Percentiles rank a stretch among this genome's conserved stretches.
These are phyloP conservation scores for Physeter macrocephalus DNA, from an alignment of 2,113 vertebrate genomes.

Conservation along the genomic window DNA sequence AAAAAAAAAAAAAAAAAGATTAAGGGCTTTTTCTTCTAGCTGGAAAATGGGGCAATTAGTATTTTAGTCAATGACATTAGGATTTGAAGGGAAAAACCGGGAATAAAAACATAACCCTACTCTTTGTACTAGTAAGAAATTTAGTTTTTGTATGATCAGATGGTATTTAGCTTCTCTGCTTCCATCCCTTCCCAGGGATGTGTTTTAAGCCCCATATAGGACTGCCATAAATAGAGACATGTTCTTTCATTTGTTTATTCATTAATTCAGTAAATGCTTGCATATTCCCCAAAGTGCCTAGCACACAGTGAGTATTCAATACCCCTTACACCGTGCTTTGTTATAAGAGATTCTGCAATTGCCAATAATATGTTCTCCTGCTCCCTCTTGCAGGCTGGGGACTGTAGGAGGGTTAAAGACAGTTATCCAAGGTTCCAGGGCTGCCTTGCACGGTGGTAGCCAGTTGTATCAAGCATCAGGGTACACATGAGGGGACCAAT, in stretches of 20 bases:
- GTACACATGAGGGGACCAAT: background rate
- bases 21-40: background rate
- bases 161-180: accelerated
- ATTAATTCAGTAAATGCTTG: background rate
- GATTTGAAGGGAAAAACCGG: background rate
- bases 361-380: background rate
- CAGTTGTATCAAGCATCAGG: background rate
- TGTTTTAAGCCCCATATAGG: accelerated
- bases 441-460: background rate
- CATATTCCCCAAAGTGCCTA: background rate
- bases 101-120: background rate
- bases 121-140: background rate
- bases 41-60: background rate
- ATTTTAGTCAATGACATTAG: background rate
- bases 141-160: background rate
- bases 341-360: background rate
- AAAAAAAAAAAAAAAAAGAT: too few species aligned
- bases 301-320: background rate
- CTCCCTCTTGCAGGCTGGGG: background rate
- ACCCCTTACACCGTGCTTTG: background rate
- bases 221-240: accelerated
- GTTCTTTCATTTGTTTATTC: background rate
- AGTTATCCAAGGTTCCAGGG: background rate
- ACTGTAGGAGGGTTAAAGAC: background rate
- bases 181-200: background rate